A percentile compares a stretch with the other conserved stretches of the same genome.
Evolutionary conservation across 2,888 invertebrate species (phyloP).

Genomic region (Torymus auratus): DNA sequence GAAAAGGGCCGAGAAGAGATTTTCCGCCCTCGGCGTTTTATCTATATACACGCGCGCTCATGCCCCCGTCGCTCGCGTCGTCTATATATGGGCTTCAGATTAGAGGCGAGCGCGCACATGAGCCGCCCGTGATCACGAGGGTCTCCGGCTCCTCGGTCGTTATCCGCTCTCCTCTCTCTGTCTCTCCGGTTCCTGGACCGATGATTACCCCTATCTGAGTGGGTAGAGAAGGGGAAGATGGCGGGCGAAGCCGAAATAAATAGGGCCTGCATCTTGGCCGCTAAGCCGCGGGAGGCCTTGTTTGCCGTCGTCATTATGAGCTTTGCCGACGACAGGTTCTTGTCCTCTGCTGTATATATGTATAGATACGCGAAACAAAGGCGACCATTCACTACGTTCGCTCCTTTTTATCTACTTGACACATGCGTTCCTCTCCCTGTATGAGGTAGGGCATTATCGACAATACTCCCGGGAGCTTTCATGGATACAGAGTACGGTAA

Average conservation of each 20-base stretch:
- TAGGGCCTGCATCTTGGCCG: conserved; percentile 51
- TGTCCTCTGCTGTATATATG: background rate
- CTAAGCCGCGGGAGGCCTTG: conserved; percentile 59
- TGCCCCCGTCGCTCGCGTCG: background rate
- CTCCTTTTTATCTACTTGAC: conserved; percentile 43
- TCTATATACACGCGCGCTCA: conserved; percentile 13
- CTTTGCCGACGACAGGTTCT: conserved; percentile 56
- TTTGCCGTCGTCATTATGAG: conserved; percentile 62
- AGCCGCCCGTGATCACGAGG: conserved; percentile 21
- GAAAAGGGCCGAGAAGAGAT: conserved; percentile 36
- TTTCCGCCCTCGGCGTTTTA: conserved; percentile 26
- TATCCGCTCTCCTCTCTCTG: conserved; percentile 12
- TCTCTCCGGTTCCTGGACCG: background rate
- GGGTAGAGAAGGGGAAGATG: conserved; percentile 5
- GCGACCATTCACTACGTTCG: background rate
- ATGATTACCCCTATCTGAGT: conserved; percentile 56
- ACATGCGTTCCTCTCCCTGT: background rate
- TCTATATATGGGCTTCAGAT: conserved; percentile 39
- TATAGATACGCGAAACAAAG: conserved; percentile 45
- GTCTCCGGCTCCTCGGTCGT: conserved; percentile 20
- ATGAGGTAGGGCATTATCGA: conserved; percentile 35
- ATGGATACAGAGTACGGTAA: conserved; percentile 8
- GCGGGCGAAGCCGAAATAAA: conserved; percentile 59
- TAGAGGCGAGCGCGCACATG: conserved; percentile 24
- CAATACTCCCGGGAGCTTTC: background rate